A percentile compares a stretch with the other conserved stretches of the same genome.
These are phyloP conservation scores for Pygathrix nemaeus DNA, from an alignment of 2,113 vertebrate species.

Conservation along the genomic window DNA sequence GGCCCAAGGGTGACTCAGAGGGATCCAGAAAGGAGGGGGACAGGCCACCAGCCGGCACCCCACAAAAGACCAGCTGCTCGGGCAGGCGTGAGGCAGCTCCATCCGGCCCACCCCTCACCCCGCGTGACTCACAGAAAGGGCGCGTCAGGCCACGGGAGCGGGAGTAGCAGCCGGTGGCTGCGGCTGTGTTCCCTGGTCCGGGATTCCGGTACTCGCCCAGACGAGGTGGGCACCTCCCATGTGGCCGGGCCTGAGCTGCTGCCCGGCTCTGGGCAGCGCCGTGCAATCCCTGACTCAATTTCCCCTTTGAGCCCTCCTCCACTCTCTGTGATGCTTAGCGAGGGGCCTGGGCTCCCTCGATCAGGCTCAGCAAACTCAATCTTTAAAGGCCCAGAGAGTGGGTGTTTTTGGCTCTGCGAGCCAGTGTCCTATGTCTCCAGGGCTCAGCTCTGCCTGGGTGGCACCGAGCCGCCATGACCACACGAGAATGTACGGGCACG, in stretches of 20 bases:
- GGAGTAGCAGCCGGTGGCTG: no score
- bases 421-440: not conserved
- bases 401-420: accelerated
- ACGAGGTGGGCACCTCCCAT: no score
- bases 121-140: no score
- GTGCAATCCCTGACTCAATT: accelerated
- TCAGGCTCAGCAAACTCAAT: accelerated
- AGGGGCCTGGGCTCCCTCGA: not conserved
- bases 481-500: accelerated
- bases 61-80: not conserved
- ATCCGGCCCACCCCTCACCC: accelerated
- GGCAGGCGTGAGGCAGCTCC: no score
- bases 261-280: no score
- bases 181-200: not conserved
- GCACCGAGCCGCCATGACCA: accelerated
- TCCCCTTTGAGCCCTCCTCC: not conserved
- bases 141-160: no score
- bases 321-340: accelerated
- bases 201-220: no score
- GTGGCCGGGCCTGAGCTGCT: no score
- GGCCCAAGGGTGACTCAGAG: not conserved
- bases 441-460: not conserved
- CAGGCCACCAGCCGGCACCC: not conserved
- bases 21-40: not conserved
- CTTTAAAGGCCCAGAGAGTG: accelerated